A percentile compares a stretch with the other conserved stretches of the same genome.
Conservation (phyloP, 1,140 invertebrate genomes). For the Doryteuthis pealeii region DNA sequence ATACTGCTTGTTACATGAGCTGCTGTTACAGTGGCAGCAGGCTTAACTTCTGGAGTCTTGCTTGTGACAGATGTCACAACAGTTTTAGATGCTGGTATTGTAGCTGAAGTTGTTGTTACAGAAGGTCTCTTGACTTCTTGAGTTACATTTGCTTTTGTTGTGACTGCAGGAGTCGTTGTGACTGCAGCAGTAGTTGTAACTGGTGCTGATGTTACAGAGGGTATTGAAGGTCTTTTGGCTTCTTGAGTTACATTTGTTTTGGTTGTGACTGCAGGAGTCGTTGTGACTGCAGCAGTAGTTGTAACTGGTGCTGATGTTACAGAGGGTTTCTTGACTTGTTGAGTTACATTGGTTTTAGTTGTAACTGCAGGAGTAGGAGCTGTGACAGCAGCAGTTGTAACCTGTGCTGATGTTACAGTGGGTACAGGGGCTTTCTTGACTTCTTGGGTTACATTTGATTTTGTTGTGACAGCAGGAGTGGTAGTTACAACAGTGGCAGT, state of each 20-base stretch:
- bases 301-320: background rate
- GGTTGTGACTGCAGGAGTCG: background rate
- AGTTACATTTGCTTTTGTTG: background rate
- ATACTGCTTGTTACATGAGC: too few species aligned
- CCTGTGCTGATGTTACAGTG: background rate
- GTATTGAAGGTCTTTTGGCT: background rate
- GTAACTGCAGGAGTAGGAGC: background rate
- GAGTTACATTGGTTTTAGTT: background rate
- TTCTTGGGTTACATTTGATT: background rate
- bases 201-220: background rate
- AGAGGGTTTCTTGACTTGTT: background rate
- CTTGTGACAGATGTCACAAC: background rate
- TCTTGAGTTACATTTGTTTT: background rate
- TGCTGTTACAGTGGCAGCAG: too few species aligned
- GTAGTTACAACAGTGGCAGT: background rate
- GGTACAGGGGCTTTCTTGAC: background rate
- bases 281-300: background rate
- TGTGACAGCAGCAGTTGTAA: background rate
- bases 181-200: background rate
- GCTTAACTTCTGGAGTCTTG: too few species aligned
- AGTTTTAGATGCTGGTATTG: too few species aligned
- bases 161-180: background rate
- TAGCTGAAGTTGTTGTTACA: background rate
- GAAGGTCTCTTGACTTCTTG: background rate
- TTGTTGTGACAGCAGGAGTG: background rate